A percentile compares a stretch with the other conserved stretches of the same genome.
phyloP scores from a whole-genome alignment of 1,140 invertebrate species.

The Psilanteris sp. region DNA sequence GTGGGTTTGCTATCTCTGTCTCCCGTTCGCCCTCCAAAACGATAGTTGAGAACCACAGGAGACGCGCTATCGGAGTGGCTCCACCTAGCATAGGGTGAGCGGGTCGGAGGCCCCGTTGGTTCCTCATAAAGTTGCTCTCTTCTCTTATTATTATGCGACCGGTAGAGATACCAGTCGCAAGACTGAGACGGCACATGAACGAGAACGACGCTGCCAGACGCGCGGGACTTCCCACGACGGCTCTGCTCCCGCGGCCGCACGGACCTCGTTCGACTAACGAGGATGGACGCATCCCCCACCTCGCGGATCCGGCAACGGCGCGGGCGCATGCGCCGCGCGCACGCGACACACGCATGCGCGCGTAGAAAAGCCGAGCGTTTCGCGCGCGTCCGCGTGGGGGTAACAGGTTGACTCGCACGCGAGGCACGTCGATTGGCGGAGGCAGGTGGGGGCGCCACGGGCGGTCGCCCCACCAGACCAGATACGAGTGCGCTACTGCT shows the following conservation, averaged over 20 bases:
- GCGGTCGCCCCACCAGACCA: constrained; percentile 17
- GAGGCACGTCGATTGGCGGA: constrained; percentile 67
- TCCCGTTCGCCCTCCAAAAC: not conserved
- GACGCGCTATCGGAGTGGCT: constrained; percentile 76
- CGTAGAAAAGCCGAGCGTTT: constrained; percentile 29
- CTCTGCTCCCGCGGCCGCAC: not conserved
- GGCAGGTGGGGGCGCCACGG: constrained; percentile 36
- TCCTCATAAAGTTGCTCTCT: constrained; percentile 78
- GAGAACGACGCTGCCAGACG: not conserved
- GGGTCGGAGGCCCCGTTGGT: constrained; percentile 78
- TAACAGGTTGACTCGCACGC: constrained; percentile 76
- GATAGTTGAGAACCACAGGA: constrained; percentile 70
- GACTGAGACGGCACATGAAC: constrained; percentile 30
- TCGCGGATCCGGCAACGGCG: not conserved
- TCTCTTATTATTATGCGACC: constrained; percentile 76
- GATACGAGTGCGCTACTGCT: constrained; percentile 27
- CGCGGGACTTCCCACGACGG: constrained; percentile 20
- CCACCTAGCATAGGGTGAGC: constrained; percentile 78
- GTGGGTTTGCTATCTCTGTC: not conserved
- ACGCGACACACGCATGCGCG: constrained; percentile 63
- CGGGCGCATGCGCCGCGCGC: constrained; percentile 52
- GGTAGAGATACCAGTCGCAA: constrained; percentile 33
- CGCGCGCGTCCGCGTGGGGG: constrained; percentile 15
- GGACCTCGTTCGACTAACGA: not conserved
- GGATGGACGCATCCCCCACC: not conserved